phyloP scores from a whole-genome alignment of 2,113 vertebrate species.

The Cyanocitta stelleri region DNA sequence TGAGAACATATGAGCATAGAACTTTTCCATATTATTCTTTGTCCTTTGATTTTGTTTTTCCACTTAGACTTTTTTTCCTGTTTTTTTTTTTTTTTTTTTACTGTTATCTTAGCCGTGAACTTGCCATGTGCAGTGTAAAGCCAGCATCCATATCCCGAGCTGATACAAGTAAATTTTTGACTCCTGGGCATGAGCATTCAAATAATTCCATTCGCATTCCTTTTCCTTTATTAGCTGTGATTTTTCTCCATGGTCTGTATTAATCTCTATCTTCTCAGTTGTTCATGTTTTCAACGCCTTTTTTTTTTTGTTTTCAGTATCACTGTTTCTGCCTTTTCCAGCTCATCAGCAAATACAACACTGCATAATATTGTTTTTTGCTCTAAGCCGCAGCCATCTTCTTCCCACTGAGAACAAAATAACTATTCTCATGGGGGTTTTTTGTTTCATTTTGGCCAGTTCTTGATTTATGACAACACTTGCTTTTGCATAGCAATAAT shows the following conservation, averaged over 20 bases:
- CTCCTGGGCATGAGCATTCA: not conserved
- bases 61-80: not conserved
- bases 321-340: not conserved
- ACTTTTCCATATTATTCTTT: not conserved
- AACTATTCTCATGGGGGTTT: not conserved
- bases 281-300: not conserved
- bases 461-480: not conserved
- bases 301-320: not conserved
- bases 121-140: not conserved
- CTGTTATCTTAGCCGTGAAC: not conserved
- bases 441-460: not conserved
- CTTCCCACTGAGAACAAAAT: not conserved
- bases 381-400: not conserved
- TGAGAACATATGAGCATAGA: not conserved
- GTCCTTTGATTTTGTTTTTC: not conserved
- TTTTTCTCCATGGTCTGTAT: not conserved
- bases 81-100: no score
- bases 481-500: not conserved
- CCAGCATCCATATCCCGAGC: not conserved
- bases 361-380: not conserved
- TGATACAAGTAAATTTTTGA: not conserved
- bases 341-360: not conserved
- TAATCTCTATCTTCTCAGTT: not conserved
- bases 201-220: not conserved
- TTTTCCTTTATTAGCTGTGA: not conserved